A percentile compares a stretch with the other conserved stretches of the same genome.
phyloP scores from a whole-genome alignment of 1,140 invertebrate species.

The Euwallacea similis region DNA sequence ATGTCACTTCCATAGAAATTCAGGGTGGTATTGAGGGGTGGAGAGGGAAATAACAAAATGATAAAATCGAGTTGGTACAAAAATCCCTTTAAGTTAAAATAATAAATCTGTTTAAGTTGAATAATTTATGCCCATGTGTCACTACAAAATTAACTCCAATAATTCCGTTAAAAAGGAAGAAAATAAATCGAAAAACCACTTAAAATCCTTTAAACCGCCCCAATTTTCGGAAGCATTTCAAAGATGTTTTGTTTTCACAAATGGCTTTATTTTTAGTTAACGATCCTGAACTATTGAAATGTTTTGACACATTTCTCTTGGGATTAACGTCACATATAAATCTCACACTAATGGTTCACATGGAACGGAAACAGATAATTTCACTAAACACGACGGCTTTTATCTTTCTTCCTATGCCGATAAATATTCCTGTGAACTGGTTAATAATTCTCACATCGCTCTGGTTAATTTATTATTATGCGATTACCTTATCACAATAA shows the following conservation, averaged over 20 bases:
- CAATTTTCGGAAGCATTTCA: conserved; percentile 28
- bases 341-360: conserved; percentile 47
- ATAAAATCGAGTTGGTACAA: too few relatives aligned
- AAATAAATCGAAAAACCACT: conserved; percentile 22
- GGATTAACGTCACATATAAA: conserved; percentile 49
- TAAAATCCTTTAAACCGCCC: conserved; percentile 12
- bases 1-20: too few relatives aligned
- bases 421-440: conserved; percentile 20
- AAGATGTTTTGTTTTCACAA: conserved; percentile 25
- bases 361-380: conserved; percentile 48
- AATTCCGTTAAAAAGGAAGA: conserved; percentile 6
- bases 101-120: too few relatives aligned
- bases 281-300: conserved; percentile 36
- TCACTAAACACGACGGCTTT: conserved; percentile 29
- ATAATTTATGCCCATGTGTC: too few relatives aligned
- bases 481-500: neutral
- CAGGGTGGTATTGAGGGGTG: too few relatives aligned
- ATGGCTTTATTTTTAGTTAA: conserved; percentile 44
- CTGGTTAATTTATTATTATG: neutral
- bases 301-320: conserved; percentile 47
- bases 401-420: conserved; percentile 26
- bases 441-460: conserved; percentile 8
- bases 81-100: too few relatives aligned
- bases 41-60: too few relatives aligned
- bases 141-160: conserved; percentile 15